Percentiles rank a stretch among this genome's conserved stretches.
Evolutionary conservation across 2,888 invertebrate species (phyloP).

Genomic region (Pterostichus niger): DNA sequence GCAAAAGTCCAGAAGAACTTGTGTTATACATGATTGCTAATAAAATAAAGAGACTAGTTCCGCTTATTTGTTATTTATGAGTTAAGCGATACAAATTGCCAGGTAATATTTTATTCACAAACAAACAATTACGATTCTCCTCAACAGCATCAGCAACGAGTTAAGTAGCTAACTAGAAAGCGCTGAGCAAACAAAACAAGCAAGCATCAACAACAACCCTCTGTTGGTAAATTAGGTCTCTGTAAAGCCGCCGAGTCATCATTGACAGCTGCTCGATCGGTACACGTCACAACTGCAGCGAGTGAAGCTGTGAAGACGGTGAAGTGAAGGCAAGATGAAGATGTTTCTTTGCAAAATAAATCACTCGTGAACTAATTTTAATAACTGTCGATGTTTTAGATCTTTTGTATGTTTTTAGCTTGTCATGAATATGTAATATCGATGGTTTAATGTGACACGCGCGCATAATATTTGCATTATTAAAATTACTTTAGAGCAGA

Average conservation of each 20-base stretch:
- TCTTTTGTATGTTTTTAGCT: not conserved
- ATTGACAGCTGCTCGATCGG: slow-evolving; percentile 15
- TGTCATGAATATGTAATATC: slow-evolving; percentile 5
- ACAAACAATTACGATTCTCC: not conserved
- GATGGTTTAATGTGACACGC: not conserved
- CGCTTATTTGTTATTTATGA: not conserved
- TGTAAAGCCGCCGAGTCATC: slow-evolving; percentile 39
- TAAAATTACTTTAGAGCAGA: not conserved
- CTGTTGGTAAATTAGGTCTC: slow-evolving; percentile 44
- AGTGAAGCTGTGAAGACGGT: not conserved
- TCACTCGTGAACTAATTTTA: slow-evolving; percentile 36
- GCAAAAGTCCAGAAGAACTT: too few relatives aligned
- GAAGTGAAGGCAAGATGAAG: not conserved
- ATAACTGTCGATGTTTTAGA: not conserved
- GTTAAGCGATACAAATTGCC: not conserved
- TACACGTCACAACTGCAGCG: not conserved
- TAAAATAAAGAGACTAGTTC: too few relatives aligned
- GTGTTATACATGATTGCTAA: too few relatives aligned
- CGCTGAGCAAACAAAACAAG: not conserved
- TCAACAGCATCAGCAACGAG: not conserved
- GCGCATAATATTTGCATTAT: not conserved
- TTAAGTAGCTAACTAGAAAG: slow-evolving; percentile 3
- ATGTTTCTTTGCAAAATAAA: slow-evolving; percentile 5
- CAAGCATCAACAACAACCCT: slow-evolving; percentile 13
- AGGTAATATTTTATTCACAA: not conserved